phyloP scores from a whole-genome alignment of 2,797 vertebrate species.

The Acipenser oxyrinchus region DNA sequence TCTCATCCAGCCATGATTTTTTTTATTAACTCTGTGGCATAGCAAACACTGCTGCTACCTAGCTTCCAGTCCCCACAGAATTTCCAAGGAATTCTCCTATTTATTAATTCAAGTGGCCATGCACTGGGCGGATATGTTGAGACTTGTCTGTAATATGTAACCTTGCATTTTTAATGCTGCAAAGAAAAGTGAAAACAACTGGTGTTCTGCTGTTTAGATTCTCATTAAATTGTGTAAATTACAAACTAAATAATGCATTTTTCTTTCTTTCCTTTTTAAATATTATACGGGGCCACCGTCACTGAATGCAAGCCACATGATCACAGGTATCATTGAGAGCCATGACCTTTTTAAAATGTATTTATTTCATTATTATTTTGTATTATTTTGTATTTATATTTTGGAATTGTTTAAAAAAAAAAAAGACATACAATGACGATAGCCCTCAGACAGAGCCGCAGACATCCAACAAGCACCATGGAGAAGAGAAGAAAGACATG shows the following conservation, averaged over 20 bases:
- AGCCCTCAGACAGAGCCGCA: slow-evolving; percentile 6
- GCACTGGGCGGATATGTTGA: slow-evolving; percentile 42
- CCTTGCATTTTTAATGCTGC: no score
- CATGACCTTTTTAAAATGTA: no score
- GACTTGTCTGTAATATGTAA: slow-evolving; percentile 24
- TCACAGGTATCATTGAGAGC: no score
- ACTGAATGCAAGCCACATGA: no score
- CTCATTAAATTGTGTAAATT: no score
- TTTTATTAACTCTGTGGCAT: slow-evolving; percentile 55
- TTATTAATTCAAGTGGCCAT: slow-evolving; percentile 57
- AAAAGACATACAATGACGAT: slow-evolving; percentile 25
- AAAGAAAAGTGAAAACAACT: no score
- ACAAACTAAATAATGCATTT: no score
- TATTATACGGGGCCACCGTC: no score
- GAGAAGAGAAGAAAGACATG: slow-evolving; percentile 27
- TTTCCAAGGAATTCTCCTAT: slow-evolving; percentile 60
- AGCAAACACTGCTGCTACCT: slow-evolving; percentile 45
- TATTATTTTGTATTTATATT: no score
- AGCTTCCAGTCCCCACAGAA: slow-evolving; percentile 47
- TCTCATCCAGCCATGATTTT: slow-evolving; percentile 52
- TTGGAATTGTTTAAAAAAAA: slow-evolving; percentile 5
- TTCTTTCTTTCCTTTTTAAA: no score
- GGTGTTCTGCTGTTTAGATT: no score
- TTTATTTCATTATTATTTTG: no score
- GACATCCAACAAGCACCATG: slow-evolving; percentile 13